A percentile compares a stretch with the other conserved stretches of the same genome.
phyloP scores from a whole-genome alignment of 2,113 vertebrate genomes.

The Collichthys lucidus region DNA sequence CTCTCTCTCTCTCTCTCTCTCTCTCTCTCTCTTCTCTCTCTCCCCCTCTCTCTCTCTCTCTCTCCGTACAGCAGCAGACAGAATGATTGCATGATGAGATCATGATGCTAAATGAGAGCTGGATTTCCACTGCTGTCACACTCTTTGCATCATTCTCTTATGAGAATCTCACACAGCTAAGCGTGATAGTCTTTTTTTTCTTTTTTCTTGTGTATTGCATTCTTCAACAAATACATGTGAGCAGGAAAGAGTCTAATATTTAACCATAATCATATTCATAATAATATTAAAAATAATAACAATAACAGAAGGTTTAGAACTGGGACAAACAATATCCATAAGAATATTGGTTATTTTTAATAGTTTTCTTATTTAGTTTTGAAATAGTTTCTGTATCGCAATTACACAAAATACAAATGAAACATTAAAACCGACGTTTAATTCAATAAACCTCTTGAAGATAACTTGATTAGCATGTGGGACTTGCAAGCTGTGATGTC shows the following conservation, averaged over 20 bases:
- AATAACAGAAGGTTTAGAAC: neutral
- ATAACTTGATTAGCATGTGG: too few relatives aligned
- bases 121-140: constrained; percentile 44
- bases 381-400: neutral
- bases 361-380: too few relatives aligned
- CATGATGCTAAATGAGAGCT: constrained; percentile 22
- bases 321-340: too few relatives aligned
- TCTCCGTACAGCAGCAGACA: neutral
- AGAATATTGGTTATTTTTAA: too few relatives aligned
- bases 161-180: constrained; percentile 36
- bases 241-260: too few relatives aligned
- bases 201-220: neutral
- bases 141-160: constrained; percentile 57
- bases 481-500: neutral
- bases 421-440: neutral
- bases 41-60: neutral
- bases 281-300: too few relatives aligned
- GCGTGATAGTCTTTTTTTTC: constrained; percentile 5
- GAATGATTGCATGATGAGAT: constrained; percentile 31
- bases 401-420: neutral
- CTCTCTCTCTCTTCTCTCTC: neutral
- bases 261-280: too few relatives aligned
- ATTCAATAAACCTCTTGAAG: neutral
- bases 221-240: neutral
- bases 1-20: neutral